phyloP scores from a whole-genome alignment of 2,113 vertebrate species.

The Oophaga pumilio region DNA sequence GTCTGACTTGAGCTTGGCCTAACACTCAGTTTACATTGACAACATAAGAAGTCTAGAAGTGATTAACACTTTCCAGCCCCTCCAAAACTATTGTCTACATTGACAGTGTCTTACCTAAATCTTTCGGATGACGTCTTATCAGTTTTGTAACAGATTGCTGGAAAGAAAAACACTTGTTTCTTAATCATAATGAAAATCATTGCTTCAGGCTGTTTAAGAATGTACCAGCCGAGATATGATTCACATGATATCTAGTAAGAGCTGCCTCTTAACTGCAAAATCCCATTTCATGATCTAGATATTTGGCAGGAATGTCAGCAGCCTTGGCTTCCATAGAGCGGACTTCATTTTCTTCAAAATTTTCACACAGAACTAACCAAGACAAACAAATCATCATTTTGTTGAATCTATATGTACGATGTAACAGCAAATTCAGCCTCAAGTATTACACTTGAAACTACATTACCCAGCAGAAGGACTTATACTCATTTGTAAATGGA shows the following conservation, averaged over 20 bases:
- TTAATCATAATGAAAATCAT: slow-evolving; percentile 41
- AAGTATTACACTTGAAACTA: too few relatives aligned
- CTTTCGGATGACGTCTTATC: slow-evolving; percentile 7
- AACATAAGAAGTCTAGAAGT: not conserved
- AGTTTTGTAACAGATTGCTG: slow-evolving; percentile 19
- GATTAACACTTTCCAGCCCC: slow-evolving; percentile 14
- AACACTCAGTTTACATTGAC: not conserved
- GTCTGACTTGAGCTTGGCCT: not conserved
- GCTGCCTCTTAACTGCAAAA: not conserved
- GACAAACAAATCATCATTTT: too few relatives aligned
- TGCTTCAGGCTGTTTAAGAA: not conserved
- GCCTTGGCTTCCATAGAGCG: not conserved
- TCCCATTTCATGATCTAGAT: not conserved
- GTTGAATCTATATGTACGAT: too few relatives aligned
- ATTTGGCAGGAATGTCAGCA: not conserved
- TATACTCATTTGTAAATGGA: too few relatives aligned
- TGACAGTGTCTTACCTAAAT: slow-evolving; percentile 3
- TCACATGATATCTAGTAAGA: not conserved
- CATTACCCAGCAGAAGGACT: too few relatives aligned
- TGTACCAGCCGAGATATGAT: not conserved
- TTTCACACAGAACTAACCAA: not conserved
- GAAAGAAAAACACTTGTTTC: slow-evolving; percentile 3
- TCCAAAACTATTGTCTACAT: not conserved
- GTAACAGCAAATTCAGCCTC: too few relatives aligned
- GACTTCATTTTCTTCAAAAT: not conserved